phyloP scores from a whole-genome alignment of 2,888 invertebrate genomes.

The Sycophila texana region DNA sequence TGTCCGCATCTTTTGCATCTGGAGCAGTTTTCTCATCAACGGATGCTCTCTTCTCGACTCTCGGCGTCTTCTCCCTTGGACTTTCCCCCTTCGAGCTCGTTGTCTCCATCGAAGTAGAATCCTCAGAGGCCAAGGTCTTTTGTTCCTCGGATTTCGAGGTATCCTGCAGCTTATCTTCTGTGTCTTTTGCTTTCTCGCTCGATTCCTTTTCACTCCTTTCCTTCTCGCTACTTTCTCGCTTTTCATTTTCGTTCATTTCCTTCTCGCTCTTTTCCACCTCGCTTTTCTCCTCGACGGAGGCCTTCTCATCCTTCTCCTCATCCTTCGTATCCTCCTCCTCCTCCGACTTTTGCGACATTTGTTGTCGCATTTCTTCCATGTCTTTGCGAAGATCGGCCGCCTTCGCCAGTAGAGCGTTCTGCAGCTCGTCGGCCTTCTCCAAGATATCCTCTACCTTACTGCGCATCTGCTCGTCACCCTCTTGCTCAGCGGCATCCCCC shows the following conservation, averaged over 20 bases:
- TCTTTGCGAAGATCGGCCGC: slow-evolving; percentile 68
- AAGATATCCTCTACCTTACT: slow-evolving; percentile 66
- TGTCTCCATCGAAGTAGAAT: not conserved
- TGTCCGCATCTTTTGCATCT: not conserved
- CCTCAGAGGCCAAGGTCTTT: not conserved
- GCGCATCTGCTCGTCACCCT: slow-evolving; percentile 45
- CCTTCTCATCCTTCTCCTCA: slow-evolving; percentile 24
- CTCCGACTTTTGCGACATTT: slow-evolving; percentile 55
- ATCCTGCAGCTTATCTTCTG: not conserved
- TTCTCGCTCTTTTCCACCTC: slow-evolving; percentile 6
- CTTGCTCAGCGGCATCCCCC: slow-evolving; percentile 44
- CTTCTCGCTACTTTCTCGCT: not conserved
- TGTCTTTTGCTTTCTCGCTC: not conserved
- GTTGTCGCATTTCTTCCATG: slow-evolving; percentile 66
- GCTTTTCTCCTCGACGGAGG: not conserved
- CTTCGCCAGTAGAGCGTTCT: slow-evolving; percentile 63
- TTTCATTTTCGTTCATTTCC: not conserved
- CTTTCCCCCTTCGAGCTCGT: slow-evolving; percentile 13
- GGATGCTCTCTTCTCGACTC: not conserved
- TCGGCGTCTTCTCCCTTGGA: not conserved
- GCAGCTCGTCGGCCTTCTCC: slow-evolving; percentile 64
- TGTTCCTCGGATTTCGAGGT: slow-evolving; percentile 6
- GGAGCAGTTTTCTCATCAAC: not conserved
- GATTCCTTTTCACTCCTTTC: not conserved
- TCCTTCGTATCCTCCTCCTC: slow-evolving; percentile 35